Evolutionary conservation across 2,888 invertebrate species (phyloP), one percentile per base, ranked within the genome.

Genomic region (Glaucopsyche alexis): DNA sequence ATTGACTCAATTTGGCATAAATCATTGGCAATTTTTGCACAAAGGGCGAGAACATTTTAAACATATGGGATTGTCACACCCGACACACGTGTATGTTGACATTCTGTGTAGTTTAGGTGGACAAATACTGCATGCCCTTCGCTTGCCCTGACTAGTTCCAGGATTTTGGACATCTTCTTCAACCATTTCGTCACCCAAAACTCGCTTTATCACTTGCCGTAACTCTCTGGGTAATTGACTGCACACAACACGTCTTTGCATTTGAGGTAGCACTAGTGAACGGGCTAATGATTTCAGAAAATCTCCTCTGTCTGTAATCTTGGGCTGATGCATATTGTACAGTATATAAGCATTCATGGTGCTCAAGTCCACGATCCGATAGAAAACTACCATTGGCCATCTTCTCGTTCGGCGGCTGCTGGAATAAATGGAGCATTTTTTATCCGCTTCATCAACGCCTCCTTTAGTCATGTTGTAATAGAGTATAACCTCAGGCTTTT

Each of bases 91-190:
- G 75, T 76, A 75, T 70, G 52, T 71, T 65, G 76, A 73, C 76
- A 76, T 76, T 76, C 75, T 76, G 74, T 75, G 75, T 11, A 77
- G 70, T 75, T 75, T 74, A 71, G 71, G 50, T 40, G 72, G 72
- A 74, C 72, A 75, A 76, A 77, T 73, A 52, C 73, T 74, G 73
- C 74, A 75, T 75, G 74, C 77, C 75, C 73, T 77, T 76, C 74
- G 71, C 42, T 74, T 76, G 75, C 75, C 73, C 71, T 76, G 74
- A 71, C 74, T 73, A 75, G 74, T 75, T 75, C 76, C 42, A 74
- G 66, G 74, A 60, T 45, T 75, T 76, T 76, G 75, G 74, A 74
- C 47, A 74, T 71, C 76, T 76, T 76, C 75, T 77, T 76, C 74
- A 70, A 75, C 71, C 75, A 75, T 76, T 71, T 75, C 71, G 7